phyloP scores from a whole-genome alignment of 1,140 invertebrate species.

The Atta texana region DNA sequence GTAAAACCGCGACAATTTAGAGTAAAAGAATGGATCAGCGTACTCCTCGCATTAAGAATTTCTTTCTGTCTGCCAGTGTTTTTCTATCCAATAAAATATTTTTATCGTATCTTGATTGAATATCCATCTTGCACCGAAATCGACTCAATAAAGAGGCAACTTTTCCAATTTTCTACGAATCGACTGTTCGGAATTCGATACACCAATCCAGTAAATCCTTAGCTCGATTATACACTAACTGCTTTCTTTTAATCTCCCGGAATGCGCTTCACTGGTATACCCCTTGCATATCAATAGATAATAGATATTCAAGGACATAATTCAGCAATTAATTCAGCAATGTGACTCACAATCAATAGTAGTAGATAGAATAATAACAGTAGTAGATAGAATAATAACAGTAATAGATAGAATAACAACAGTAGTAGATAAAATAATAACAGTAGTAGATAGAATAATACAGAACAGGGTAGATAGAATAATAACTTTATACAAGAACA shows the following conservation, averaged over 20 bases:
- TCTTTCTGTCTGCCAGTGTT: slow-evolving; percentile 44
- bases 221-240: not conserved
- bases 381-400: not conserved
- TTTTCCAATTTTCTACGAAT: slow-evolving; percentile 71
- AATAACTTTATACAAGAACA: slow-evolving; percentile 1
- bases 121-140: not conserved
- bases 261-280: not conserved
- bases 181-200: slow-evolving; percentile 62
- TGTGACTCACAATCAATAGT: not conserved
- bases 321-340: slow-evolving; percentile 18
- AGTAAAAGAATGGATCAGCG: not conserved
- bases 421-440: too few relatives aligned
- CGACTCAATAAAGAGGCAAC: slow-evolving; percentile 65
- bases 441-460: not conserved
- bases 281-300: not conserved
- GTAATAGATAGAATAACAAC: too few relatives aligned
- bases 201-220: slow-evolving; percentile 42
- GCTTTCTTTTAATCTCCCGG: not conserved
- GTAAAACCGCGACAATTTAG: not conserved
- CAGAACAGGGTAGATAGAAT: not conserved
- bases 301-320: not conserved
- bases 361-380: not conserved
- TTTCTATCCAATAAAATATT: slow-evolving; percentile 69
- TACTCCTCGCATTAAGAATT: not conserved
- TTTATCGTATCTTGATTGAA: slow-evolving; percentile 45